Evolutionary conservation across 2,797 vertebrate genomes (phyloP), one percentile per base, ranked within the genome.

Genomic region (Tamandua tetradactyla): DNA sequence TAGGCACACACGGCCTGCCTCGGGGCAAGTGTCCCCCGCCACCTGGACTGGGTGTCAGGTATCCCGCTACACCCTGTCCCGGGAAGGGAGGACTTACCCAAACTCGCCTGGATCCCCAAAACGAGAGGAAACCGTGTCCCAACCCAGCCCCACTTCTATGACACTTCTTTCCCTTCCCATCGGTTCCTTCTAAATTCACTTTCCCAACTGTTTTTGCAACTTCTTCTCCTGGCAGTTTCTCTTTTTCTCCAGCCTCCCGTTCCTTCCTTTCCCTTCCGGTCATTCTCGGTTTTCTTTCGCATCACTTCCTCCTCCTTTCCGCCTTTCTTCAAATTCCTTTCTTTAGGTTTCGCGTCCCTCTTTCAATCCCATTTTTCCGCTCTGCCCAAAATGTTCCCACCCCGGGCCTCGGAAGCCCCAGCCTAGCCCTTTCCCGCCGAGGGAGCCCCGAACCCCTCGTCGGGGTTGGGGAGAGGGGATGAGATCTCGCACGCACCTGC

Each of bases 1-100:
- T 22, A 2, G 44, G n/a, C 72, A 14, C 74, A 47, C 23, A 4
- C 11, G 3, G 37, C 7, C 14, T 0, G 30, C 17, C 32, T 7
- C 42, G 0, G 4, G 25, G 35, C 25, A 1, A 0, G 52, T 27
- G 14, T 22, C 22, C 76, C 5, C 32, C 1, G 32, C 30, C 59
- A 12, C 55, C 52, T 30, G 8, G 8, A 10, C 30, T 27, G 64
- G 76, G 17, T 0, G 17, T 52, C 71, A 10, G 2, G 64, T 55
- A 4, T 22, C 66, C 64, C 14, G 14, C 62, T 20, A 42, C 11
- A 12, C 74, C 81, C 0, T 0, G 52, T 37, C 35, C 55, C 4
- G 3, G 47, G 32, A 68, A 66, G 42, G 9, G 55, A 74, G 68
- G 11, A n/a, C 62, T 44, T 42, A 64, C 42, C 23, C 5, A 9